Evolutionary conservation across 2,113 vertebrate genomes (phyloP).

Genomic region (Lycocorax pyrrhopterus): DNA sequence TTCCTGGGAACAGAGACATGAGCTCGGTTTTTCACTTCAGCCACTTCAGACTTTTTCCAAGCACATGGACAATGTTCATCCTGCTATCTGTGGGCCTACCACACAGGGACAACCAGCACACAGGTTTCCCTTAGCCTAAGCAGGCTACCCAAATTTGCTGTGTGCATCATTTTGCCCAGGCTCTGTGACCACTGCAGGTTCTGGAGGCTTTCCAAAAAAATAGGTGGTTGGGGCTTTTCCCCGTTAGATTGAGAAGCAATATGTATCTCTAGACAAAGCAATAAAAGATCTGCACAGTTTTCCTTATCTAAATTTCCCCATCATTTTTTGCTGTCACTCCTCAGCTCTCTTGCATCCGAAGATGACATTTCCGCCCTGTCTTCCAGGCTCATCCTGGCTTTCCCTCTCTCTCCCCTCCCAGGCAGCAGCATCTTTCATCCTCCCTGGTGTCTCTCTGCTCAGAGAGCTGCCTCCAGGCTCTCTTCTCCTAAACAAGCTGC

Average conservation of each 20-base stretch:
- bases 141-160: not conserved
- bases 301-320: not conserved
- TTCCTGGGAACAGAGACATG: not conserved
- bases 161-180: not conserved
- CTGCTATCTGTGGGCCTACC: not conserved
- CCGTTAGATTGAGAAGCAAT: not conserved
- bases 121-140: not conserved
- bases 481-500: constrained; percentile 39
- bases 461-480: constrained; percentile 32
- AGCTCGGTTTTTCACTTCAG: not conserved
- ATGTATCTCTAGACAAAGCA: not conserved
- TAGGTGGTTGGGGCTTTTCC: not conserved
- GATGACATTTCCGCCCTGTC: constrained; percentile 14
- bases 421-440: constrained; percentile 13
- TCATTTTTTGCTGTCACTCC: not conserved
- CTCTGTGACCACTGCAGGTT: not conserved
- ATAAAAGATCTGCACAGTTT: not conserved
- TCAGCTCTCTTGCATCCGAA: not conserved
- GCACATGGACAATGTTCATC: not conserved
- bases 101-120: rapidly evolving
- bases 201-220: not conserved
- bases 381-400: not conserved
- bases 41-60: not conserved
- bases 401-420: not conserved
- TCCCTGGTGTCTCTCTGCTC: constrained; percentile 12